Conservation (phyloP, 2,888 invertebrate species). For the Conistra vaccinii region DNA sequence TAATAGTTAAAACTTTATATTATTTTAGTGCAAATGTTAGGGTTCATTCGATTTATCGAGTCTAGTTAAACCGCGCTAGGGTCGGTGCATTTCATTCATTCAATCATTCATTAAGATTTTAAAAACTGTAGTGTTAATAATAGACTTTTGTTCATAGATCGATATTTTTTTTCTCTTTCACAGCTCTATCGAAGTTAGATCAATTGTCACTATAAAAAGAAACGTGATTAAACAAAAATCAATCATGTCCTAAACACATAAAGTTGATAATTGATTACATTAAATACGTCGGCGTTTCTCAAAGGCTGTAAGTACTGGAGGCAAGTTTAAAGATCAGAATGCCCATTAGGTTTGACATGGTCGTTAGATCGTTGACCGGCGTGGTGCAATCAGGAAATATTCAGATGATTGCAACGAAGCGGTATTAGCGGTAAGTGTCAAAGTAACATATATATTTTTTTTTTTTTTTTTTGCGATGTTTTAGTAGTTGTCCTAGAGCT, state of each 20-base stretch:
- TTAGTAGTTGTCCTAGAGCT: too few relatives aligned
- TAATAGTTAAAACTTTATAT: too few relatives aligned
- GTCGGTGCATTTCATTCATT: too few relatives aligned
- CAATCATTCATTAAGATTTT: background rate
- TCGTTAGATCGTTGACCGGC: conserved; percentile 1
- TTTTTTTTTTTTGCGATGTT: too few relatives aligned
- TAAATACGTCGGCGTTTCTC: conserved; percentile 37
- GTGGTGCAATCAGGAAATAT: conserved; percentile 22
- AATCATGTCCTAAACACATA: background rate
- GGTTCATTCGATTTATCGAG: too few relatives aligned
- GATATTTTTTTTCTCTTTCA: background rate
- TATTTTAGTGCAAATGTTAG: too few relatives aligned
- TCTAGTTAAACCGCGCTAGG: too few relatives aligned
- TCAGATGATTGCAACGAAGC: background rate
- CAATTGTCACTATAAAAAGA: background rate
- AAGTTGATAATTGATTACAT: conserved; percentile 22
- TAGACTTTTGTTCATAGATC: too few relatives aligned
- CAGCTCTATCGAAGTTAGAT: background rate
- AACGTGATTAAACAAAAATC: conserved; percentile 18
- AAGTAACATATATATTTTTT: too few relatives aligned
- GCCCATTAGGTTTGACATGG: conserved; percentile 33
- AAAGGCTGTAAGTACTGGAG: conserved; percentile 25
- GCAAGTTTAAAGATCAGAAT: conserved; percentile 33
- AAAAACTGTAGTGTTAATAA: too few relatives aligned
- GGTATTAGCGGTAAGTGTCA: background rate